Evolutionary conservation across 1,140 invertebrate species (phyloP), one percentile per base, ranked within the genome.

Genomic region (Drosophila albomicans): DNA sequence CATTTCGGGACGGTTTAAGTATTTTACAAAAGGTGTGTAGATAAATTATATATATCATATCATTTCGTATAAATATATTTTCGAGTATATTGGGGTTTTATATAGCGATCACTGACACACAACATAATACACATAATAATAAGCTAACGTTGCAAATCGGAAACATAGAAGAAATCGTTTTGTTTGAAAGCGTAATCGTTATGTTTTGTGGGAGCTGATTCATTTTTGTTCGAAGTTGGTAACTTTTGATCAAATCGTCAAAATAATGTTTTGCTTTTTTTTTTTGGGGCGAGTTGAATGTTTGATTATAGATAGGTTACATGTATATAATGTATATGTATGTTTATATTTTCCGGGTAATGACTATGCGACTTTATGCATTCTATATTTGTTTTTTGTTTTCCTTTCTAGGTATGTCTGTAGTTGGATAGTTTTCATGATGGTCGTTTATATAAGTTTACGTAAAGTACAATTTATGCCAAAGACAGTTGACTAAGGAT

Each of bases 1-100:
- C 52, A 57, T 38, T 41, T 41, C 20, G 59, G 67, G 73, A 70
- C 66, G 73, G 54, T 70, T 52, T 89, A 87, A 89, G 46, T 87
- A 87, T 78, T 72, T 71, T 87, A 87, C 84, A 87, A 87, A 75
- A 88, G 84, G 35, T 63, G 5, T 32, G 28, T 56, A n/a, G 10
- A 49, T 45, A 35, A 71, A 64, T 58, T 61, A 71, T 63, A 65
- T 41, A 68, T 41, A 63, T 7, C 35, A 38, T 38, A 32, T 28
- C 20, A 16, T 58, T 11, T 32, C 35, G 20, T 52, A 41, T 64
- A 58, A 59, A 65, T 56, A 76, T 81, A 79, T 86, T 79, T 64
- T 79, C 64, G 82, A 79, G 69, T 71, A 78, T 74, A 41, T 56
- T 28, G 56, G 51, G 70, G 20, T 25, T 70, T 38, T 75, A 68